Evolutionary conservation across 2,113 vertebrate species (phyloP), one percentile per base, ranked within the genome.

Genomic region (Atractosteus spatula): DNA sequence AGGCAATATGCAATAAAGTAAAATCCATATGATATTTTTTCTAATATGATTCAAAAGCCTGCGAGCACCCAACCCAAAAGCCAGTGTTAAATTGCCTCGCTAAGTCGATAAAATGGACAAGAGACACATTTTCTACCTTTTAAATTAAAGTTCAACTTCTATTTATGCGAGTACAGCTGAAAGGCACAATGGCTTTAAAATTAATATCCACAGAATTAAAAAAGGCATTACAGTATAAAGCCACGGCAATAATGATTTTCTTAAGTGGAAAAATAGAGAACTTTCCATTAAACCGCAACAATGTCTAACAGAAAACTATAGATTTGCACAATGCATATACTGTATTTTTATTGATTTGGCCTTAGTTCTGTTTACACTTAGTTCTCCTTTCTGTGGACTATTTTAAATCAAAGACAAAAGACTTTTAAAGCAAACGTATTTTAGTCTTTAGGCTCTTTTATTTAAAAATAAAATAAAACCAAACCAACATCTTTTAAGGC

Each of bases 161-260:
- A 81, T 83, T 89, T 84, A 91, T 82, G 87, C 83, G 84, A 81
- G 84, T 78, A 84, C 74, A 89, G 75, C 78, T 7, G 70, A 89
- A 74, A 87, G 77, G 79, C 83, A 82, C 85, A 85, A 89, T 82
- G 86, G 78, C 70, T 81, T 88, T 83, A 80, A 91, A 92, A 94
- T 91, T 86, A 90, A 92, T 88, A 87, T 84, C 73, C 74, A 84
- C 80, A 76, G 85, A 88, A 77, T 74, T 83, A 83, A 86, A 87
- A 74, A 73, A 72, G 79, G 72, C 79, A 82, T 47, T 79, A 80
- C 72, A 72, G 74, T 69, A 82, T 84, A 82, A 83, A 72, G 83
- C 74, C 47, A 74, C 62, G 64, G 7, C n/a, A 29, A 11, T 70
- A 65, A 59, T 66, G 11, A 64, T 69, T 69, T 77, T 41, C 14